Evolutionary conservation across 1,140 invertebrate species (phyloP), one percentile per base, ranked within the genome.

Genomic region (Drosophila bipectinata): DNA sequence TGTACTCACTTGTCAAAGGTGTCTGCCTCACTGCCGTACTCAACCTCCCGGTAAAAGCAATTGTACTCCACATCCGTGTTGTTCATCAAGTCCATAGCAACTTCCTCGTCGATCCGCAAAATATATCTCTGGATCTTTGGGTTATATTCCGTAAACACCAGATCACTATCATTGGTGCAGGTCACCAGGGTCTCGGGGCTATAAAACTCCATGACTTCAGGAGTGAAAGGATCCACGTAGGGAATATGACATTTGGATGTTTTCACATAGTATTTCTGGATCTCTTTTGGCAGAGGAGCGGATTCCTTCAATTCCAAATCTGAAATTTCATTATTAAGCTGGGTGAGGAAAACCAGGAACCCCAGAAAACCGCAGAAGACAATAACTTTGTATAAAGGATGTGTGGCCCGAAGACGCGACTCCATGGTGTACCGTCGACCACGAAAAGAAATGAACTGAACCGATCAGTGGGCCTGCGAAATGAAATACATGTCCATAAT

Each of bases 181-280:
- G 91, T 60, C 18, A 94, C 92, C 39, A 94, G 94, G 48, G 93
- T 92, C 49, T 93, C 91, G 18, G 93, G 92, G 39, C 93, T 92
- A 12, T 95, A 93, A 55, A 94, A 93, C 47, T 92, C 80, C 53
- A 92, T 92, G 1, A 95, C 94, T 12, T 94, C 94, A 14, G 93
- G 87, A 72, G 95, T 94, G 66, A 94, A 93, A 0, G 95, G 95
- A 77, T 96, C 93, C 44, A 95, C 92, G 41, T 94, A 93, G 1
- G 69, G 69, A 4, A 72, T 72, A 3, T 26, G 41, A 8, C 67
- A 72, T 15, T 60, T 30, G 15, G 67, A 60, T n/a, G 67, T 72
- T 6, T 53, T 48, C 2, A 72, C 26, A 7, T 28, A 28, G 26
- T 28, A 28, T 28, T 28, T 28, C 26, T 28, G 26, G 26, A 4